Conservation (phyloP, 2,888 invertebrate species). For the Neoaliturus tenellus region DNA sequence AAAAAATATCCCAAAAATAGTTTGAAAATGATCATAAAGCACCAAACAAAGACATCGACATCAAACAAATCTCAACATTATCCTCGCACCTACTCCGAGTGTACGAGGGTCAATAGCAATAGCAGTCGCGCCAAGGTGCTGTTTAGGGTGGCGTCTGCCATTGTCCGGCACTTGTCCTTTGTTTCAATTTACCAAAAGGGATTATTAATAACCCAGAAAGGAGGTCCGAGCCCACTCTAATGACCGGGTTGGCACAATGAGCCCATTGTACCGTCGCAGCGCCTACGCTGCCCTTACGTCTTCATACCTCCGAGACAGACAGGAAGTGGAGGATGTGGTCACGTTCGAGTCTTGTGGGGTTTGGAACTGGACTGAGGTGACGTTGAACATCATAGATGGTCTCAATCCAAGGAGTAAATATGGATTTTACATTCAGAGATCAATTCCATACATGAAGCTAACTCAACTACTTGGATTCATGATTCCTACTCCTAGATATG, state of each 20-base stretch:
- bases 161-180: conserved; percentile 38
- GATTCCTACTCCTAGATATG: no score
- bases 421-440: no score
- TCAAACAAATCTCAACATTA: no score
- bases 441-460: no score
- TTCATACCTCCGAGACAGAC: conserved; percentile 22
- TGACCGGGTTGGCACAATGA: conserved; percentile 38
- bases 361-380: background rate
- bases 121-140: background rate
- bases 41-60: no score
- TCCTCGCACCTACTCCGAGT: no score
- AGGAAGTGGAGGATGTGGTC: background rate
- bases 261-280: conserved; percentile 42
- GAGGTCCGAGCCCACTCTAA: conserved; percentile 46
- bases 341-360: background rate
- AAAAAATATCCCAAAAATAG: no score
- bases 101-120: no score
- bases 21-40: no score
- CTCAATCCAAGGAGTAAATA: no score
- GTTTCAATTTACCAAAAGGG: conserved; percentile 53
- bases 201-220: conserved; percentile 48
- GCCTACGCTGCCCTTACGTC: conserved; percentile 48
- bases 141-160: conserved; percentile 34
- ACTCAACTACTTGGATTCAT: no score
- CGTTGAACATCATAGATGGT: background rate